A percentile compares a stretch with the other conserved stretches of the same genome.
phyloP scores from a whole-genome alignment of 2,113 vertebrate genomes.

The Archilochus colubris region DNA sequence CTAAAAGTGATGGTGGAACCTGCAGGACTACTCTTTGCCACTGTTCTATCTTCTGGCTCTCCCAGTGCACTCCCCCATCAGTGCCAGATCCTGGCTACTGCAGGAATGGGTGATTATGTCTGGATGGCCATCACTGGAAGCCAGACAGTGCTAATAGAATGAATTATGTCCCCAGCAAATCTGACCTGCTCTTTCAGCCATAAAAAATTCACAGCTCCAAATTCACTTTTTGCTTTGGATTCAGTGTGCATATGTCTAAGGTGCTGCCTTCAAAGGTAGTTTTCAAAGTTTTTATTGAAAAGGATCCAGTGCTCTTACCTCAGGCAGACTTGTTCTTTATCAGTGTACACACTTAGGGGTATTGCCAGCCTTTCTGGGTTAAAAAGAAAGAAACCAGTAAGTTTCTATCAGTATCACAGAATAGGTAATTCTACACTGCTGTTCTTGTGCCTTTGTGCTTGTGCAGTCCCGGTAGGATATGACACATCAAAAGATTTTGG shows the following conservation, averaged over 20 bases:
- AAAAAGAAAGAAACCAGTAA: neutral
- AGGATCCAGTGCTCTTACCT: neutral
- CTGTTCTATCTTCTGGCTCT: neutral
- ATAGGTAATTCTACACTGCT: neutral
- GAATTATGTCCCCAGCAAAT: neutral
- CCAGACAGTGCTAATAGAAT: neutral
- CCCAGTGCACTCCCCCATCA: fast-evolving
- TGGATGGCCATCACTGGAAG: neutral
- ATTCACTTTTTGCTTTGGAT: neutral
- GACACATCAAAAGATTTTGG: neutral
- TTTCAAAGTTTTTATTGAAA: neutral
- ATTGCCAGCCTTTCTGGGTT: neutral
- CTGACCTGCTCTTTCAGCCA: fast-evolving
- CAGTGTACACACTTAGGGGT: fast-evolving
- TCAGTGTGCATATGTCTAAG: fast-evolving
- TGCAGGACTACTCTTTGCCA: neutral
- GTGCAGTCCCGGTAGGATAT: neutral
- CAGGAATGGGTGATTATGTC: neutral
- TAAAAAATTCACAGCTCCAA: neutral
- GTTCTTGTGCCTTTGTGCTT: neutral
- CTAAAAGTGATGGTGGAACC: neutral
- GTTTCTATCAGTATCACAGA: neutral
- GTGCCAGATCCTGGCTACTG: neutral
- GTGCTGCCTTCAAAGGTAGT: neutral
- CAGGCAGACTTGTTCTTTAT: neutral